Conservation (phyloP, 2,888 invertebrate genomes). For the Machimus atricapillus region DNA sequence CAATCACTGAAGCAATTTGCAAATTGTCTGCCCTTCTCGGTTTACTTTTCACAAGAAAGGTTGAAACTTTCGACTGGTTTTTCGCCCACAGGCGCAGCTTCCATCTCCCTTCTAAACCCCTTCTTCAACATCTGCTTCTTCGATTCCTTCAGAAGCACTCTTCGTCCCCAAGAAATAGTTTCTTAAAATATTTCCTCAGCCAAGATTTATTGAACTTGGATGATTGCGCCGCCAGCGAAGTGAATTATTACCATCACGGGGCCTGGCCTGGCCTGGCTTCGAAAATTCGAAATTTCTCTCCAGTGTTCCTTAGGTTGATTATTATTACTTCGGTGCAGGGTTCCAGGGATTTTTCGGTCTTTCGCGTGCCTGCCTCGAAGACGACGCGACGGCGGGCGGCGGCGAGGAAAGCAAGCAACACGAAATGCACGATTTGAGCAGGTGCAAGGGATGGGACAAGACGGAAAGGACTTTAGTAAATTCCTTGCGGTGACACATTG, state of each 20-base stretch:
- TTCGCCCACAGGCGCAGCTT: background rate
- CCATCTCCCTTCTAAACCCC: background rate
- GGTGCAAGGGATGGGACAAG: background rate
- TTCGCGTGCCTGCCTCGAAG: background rate
- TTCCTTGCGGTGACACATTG: conserved; percentile 7
- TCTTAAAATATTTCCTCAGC: background rate
- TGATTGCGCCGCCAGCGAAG: conserved; percentile 1
- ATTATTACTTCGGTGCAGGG: background rate
- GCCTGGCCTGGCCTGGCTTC: background rate
- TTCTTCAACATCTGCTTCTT: background rate
- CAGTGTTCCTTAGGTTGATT: conserved; percentile 1
- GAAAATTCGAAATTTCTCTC: background rate
- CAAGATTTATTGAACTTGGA: conserved; percentile 7
- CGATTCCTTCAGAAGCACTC: background rate
- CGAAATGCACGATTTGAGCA: background rate
- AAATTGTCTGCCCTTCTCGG: background rate
- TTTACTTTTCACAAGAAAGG: background rate
- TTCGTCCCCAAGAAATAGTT: background rate
- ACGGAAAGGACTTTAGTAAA: background rate
- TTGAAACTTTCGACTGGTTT: background rate
- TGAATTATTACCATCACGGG: background rate
- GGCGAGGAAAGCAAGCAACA: background rate
- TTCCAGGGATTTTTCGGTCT: background rate
- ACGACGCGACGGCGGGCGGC: too few relatives aligned
- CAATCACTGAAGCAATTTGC: background rate